These are phyloP conservation scores for Harpalus rubripes DNA, from an alignment of 2,888 invertebrate genomes.

Conservation along the genomic window DNA sequence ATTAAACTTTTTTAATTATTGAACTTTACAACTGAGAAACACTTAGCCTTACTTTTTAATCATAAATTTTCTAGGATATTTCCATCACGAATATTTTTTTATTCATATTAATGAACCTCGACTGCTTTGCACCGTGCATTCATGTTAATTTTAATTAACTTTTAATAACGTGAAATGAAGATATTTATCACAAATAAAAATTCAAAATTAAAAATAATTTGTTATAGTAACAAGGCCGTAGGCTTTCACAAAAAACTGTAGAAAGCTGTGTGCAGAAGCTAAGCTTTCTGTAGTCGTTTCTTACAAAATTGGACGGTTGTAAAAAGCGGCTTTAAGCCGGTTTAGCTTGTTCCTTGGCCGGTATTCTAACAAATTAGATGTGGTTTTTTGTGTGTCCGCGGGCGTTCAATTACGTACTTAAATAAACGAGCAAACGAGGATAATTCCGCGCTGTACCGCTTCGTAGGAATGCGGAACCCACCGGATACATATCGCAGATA, in stretches of 20 bases:
- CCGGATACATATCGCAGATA: constrained; percentile 70
- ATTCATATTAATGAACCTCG: neutral
- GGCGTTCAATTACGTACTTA: constrained; percentile 56
- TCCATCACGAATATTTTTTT: constrained; percentile 10
- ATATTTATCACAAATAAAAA: too few species aligned
- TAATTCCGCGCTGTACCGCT: constrained; percentile 46
- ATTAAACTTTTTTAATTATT: constrained; percentile 55
- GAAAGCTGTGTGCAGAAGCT: constrained; percentile 16
- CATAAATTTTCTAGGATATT: constrained; percentile 18
- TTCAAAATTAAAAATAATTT: constrained; percentile 50
- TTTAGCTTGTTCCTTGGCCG: constrained; percentile 47
- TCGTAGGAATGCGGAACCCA: constrained; percentile 57
- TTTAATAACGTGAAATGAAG: neutral
- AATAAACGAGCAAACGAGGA: constrained; percentile 55
- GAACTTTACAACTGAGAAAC: constrained; percentile 40
- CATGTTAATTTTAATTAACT: constrained; percentile 36
- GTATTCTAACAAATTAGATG: constrained; percentile 59
- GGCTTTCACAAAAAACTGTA: neutral
- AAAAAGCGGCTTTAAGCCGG: constrained; percentile 47
- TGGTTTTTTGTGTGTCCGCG: constrained; percentile 56
- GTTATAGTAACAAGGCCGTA: constrained; percentile 34
- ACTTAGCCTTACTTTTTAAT: constrained; percentile 39
- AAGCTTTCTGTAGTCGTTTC: constrained; percentile 41
- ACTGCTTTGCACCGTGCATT: neutral
- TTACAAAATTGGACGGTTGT: constrained; percentile 54